Percentiles rank a stretch among this genome's conserved stretches.
phyloP scores from a whole-genome alignment of 2,888 invertebrate species.

The Parascotia fuliginaria region DNA sequence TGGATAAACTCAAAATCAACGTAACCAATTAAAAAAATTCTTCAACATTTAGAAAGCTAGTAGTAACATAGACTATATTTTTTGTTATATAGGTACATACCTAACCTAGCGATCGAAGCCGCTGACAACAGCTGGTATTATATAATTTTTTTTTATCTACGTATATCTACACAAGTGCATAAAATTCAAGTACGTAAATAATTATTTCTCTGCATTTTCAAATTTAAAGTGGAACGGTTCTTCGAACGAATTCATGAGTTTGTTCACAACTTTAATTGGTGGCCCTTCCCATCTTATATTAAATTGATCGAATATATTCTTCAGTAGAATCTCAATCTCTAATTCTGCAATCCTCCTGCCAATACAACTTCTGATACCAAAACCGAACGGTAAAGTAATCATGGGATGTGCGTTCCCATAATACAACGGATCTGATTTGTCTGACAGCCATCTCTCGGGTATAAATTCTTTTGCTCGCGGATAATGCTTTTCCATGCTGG shows the following conservation, averaged over 20 bases:
- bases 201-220: too few relatives aligned
- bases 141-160: too few relatives aligned
- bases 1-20: too few relatives aligned
- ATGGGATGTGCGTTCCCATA: constrained; percentile 85
- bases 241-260: constrained; percentile 60
- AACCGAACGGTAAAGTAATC: constrained; percentile 88
- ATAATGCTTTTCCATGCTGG: constrained; percentile 83
- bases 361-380: constrained; percentile 88
- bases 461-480: constrained; percentile 83
- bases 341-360: constrained; percentile 90
- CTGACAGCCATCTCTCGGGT: constrained; percentile 89
- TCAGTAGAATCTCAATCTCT: constrained; percentile 86
- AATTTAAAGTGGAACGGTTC: constrained; percentile 68
- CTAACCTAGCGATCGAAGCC: too few relatives aligned
- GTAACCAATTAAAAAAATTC: too few relatives aligned
- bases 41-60: too few relatives aligned
- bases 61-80: too few relatives aligned
- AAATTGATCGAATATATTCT: constrained; percentile 62
- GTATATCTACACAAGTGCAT: too few relatives aligned
- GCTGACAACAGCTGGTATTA: too few relatives aligned
- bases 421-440: constrained; percentile 72
- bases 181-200: too few relatives aligned
- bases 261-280: constrained; percentile 60
- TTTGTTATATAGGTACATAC: too few relatives aligned
- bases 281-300: constrained; percentile 73